Percentiles rank a stretch among this genome's conserved stretches.
phyloP scores from a whole-genome alignment of 2,888 invertebrate species.

The Zygothrica quintamaculata region DNA sequence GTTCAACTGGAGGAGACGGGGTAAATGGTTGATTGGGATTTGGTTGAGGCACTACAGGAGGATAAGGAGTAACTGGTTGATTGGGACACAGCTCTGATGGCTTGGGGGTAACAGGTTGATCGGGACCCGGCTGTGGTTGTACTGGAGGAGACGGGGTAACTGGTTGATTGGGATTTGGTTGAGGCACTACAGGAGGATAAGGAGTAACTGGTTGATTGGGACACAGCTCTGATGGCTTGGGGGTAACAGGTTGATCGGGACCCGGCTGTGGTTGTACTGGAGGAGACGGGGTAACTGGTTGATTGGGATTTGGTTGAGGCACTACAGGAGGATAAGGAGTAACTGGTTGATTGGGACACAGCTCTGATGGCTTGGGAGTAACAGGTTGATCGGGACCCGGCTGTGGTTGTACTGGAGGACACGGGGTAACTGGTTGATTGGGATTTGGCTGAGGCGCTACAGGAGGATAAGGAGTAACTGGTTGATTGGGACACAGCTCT shows the following conservation, averaged over 20 bases:
- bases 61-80: slow-evolving; percentile 5
- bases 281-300: slow-evolving; percentile 6
- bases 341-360: slow-evolving; percentile 22
- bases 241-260: not conserved
- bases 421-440: slow-evolving; percentile 8
- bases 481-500: slow-evolving; percentile 14
- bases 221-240: not conserved
- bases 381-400: slow-evolving; percentile 15
- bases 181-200: not conserved
- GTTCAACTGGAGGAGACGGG: not conserved
- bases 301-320: slow-evolving; percentile 14
- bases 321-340: slow-evolving; percentile 3
- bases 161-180: slow-evolving; percentile 12
- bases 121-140: no score
- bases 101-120: slow-evolving; percentile 9
- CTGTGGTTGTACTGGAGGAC: slow-evolving; percentile 10
- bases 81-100: slow-evolving; percentile 15
- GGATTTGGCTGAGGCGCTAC: not conserved
- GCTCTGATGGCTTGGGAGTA: slow-evolving; percentile 14
- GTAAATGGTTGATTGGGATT: slow-evolving; percentile 1
- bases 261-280: slow-evolving; percentile 2
- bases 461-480: slow-evolving; percentile 1
- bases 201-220: slow-evolving; percentile 4
- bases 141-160: not conserved
- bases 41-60: not conserved